Evolutionary conservation across 2,113 vertebrate genomes (phyloP), one percentile per base, ranked within the genome.

Genomic region (Syngnathus scovelli): DNA sequence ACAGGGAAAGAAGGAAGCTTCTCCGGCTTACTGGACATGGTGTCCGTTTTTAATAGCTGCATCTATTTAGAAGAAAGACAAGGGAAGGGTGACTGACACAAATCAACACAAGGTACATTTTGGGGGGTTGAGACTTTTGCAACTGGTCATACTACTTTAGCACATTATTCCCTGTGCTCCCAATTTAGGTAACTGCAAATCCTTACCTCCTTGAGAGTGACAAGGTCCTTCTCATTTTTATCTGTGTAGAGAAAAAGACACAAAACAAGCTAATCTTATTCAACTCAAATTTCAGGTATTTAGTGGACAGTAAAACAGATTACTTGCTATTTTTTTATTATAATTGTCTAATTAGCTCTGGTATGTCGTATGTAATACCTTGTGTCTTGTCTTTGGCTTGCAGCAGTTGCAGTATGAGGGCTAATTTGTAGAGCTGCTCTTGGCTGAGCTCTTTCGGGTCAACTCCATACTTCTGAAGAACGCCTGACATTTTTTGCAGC

Each of bases 341-440:
- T 41, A 8, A 8, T 51, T n/a, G 7, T n/a, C n/a, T 4, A 15
- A 61, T 36, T 12, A 16, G 7, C 27, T 36, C 27, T 46, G 41
- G 11, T 62, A 44, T n/a, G 6, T 23, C 4, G 5, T 9, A 37
- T 6, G 38, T 1, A 46, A 60, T 56, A 0, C 3, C 18, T 61
- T 74, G 49, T 74, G 80, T 65, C 55, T 83, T 90, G 3, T 83
- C 82, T 1, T 89, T 78, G 9, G 80, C 70, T 66, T 90, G 94
- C 61, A 93, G 87, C 61, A 95, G 85, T 78, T 93, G 92, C 51
- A 98, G 88, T 23, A 94, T 87, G 12, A 91, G 69, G 0, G 90
- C 90, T 7, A 98, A 89, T 58, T 89, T 93, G 74, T 90, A 92
- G 51, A 97, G 89, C 83, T 98, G 94, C 77, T 95, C 92, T 0